These are phyloP conservation scores for Monomorium pharaonis DNA, from an alignment of 1,140 invertebrate genomes.

Conservation along the genomic window DNA sequence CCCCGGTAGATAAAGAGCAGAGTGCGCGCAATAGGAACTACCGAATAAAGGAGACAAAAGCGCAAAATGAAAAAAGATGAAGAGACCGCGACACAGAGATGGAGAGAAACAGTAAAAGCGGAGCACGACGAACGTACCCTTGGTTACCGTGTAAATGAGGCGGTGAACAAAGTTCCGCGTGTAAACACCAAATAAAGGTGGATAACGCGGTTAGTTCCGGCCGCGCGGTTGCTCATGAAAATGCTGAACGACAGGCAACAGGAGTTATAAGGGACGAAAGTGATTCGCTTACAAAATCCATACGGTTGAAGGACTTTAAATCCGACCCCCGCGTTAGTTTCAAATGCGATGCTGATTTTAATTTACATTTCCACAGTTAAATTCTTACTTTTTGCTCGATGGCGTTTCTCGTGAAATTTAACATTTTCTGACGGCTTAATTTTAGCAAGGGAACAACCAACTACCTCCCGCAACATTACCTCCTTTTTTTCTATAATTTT, in stretches of 20 bases:
- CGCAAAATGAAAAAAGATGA: slow-evolving; percentile 35
- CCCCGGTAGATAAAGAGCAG: slow-evolving; percentile 42
- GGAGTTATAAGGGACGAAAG: slow-evolving; percentile 41
- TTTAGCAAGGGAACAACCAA: slow-evolving; percentile 14
- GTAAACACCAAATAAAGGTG: slow-evolving; percentile 69
- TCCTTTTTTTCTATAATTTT: slow-evolving; percentile 23
- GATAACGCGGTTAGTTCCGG: slow-evolving; percentile 69
- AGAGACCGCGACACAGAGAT: neutral
- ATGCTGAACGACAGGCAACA: slow-evolving; percentile 36
- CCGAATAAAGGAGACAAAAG: slow-evolving; percentile 55
- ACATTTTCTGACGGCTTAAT: slow-evolving; percentile 39
- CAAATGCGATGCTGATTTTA: slow-evolving; percentile 2
- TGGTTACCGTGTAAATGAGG: slow-evolving; percentile 64
- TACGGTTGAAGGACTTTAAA: slow-evolving; percentile 6
- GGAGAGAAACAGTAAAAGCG: neutral
- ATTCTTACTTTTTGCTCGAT: slow-evolving; percentile 5
- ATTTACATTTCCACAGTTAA: slow-evolving; percentile 4
- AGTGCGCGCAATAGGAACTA: slow-evolving; percentile 26
- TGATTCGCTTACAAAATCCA: slow-evolving; percentile 23
- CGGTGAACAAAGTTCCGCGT: slow-evolving; percentile 64
- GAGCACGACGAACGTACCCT: slow-evolving; percentile 7
- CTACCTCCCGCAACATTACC: neutral
- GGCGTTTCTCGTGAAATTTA: slow-evolving; percentile 17
- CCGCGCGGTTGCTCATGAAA: slow-evolving; percentile 35
- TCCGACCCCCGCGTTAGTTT: neutral